Evolutionary conservation across 2,888 invertebrate species (phyloP), one percentile per base, ranked within the genome.

Genomic region (Tipula unca): DNA sequence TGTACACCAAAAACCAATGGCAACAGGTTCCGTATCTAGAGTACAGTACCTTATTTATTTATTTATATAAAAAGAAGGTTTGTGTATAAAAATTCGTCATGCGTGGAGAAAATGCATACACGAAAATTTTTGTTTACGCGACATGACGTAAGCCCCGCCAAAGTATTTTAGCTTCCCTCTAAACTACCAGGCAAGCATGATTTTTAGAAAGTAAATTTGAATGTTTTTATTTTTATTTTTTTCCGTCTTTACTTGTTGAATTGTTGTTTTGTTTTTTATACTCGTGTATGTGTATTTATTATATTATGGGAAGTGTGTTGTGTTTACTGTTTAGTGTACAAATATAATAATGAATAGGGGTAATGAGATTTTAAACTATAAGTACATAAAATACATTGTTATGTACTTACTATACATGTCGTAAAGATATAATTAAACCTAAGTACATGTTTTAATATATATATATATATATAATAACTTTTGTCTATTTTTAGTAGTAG

Each of bases 161-260:
- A 90, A 90, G 90, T 89, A 90, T 89, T 89, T 89, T 89, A 88
- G 90, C 90, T 90, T 90, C 90, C 90, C 90, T 90, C 90, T 90
- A 90, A 90, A 90, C 89, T 88, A 90, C 88, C 89, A 90, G 89
- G 90, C 88, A 87, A 87, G 3, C 90, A 90, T 89, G 87, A 89
- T 87, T 86, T 85, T 29, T 42, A 88, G 88, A 86, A 86, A 36
- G 85, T 17, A 54, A 85, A 29, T 3, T 29, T n/a, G n/a, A 83
- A 29, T 17, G n/a, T 20, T 32, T 83, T 32, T 83, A 32, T 83
- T 83, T 25, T 82, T 83, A n/a, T n/a, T n/a, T n/a, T n/a, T n/a
- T n/a, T n/a, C n/a, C n/a, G n/a, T 83, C 1, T 83, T 83, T 83
- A 29, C 17, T 32, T 29, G 32, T 17, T n/a, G n/a, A 3, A 17